Evolutionary conservation across 2,888 invertebrate species (phyloP), one percentile per base, ranked within the genome.

Genomic region (Peribatodes rhomboidaria): DNA sequence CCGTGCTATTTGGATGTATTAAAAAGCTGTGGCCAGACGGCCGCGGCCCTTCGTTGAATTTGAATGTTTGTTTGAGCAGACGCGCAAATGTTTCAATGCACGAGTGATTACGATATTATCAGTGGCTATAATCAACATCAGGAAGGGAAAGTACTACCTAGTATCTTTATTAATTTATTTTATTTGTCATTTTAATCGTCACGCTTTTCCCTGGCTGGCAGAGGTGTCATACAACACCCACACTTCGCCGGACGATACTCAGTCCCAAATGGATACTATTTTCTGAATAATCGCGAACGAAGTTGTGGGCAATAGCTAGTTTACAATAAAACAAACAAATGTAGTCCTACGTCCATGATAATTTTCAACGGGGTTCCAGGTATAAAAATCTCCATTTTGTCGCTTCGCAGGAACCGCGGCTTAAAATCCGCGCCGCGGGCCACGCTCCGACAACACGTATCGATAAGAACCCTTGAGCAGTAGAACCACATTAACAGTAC

Each of bases 11-110:
- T 88, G 84, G 87, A 77, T 81, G 85, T 90, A 92, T 92, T 92
- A 92, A 92, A 92, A 92, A 88, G 83, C 86, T 91, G 92, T 88
- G 91, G 92, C 88, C 86, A 90, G 92, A 86, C 88, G 70, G 78
- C 75, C 74, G 72, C 82, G 82, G 84, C 76, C 82, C 84, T 84
- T 85, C 84, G 88, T 83, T 85, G 85, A 88, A 88, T 90, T 86
- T 89, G 83, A 84, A 89, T 88, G 86, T 88, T 90, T 83, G 87
- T 88, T 85, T 88, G 82, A 85, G 69, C 70, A 67, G 73, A 76
- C 71, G 78, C 74, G 76, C 56, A 44, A 78, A 82, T 82, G 81
- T 81, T 82, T 86, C 82, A 89, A 85, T 84, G 82, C 81, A 74
- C 63, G 68, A 76, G 80, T 79, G 74, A 78, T 80, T 78, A 77